Conservation (phyloP, 1,140 invertebrate species). For the Zaprionus inermis region DNA sequence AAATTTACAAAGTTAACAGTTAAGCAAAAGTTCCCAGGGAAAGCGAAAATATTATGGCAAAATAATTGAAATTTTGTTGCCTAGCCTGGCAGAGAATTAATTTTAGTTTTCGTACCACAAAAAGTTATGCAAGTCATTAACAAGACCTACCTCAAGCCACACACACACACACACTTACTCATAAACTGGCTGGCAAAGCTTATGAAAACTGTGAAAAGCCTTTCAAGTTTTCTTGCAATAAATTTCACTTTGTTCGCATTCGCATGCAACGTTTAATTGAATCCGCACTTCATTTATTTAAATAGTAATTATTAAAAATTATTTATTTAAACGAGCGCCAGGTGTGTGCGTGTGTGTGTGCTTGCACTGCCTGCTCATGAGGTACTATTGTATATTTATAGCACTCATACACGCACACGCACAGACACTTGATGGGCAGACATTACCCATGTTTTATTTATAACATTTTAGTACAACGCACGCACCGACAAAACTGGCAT, state of each 20-base stretch:
- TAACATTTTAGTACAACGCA: conserved; percentile 70
- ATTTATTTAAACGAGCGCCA: conserved; percentile 67
- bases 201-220: conserved; percentile 18
- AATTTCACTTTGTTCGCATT: conserved; percentile 38
- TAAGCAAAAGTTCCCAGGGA: not conserved
- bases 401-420: conserved; percentile 13
- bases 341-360: conserved; percentile 10
- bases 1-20: not conserved
- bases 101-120: conserved; percentile 5
- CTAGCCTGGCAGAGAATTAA: not conserved
- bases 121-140: conserved; percentile 6
- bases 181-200: not conserved
- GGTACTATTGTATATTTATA: conserved; percentile 64
- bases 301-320: conserved; percentile 63
- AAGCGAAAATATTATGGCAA: conserved; percentile 3
- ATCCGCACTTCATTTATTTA: conserved; percentile 69
- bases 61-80: not conserved
- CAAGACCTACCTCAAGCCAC: conserved; percentile 35
- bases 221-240: conserved; percentile 42
- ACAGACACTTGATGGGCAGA: conserved; percentile 12
- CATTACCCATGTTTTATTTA: conserved; percentile 72
- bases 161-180: not conserved
- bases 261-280: conserved; percentile 67
- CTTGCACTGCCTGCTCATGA: conserved; percentile 26
- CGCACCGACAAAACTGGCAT: conserved; percentile 63